Base-by-base conservation (phyloP, 2,113 vertebrate genomes). In the Protobothrops flavoviridis region DNA sequence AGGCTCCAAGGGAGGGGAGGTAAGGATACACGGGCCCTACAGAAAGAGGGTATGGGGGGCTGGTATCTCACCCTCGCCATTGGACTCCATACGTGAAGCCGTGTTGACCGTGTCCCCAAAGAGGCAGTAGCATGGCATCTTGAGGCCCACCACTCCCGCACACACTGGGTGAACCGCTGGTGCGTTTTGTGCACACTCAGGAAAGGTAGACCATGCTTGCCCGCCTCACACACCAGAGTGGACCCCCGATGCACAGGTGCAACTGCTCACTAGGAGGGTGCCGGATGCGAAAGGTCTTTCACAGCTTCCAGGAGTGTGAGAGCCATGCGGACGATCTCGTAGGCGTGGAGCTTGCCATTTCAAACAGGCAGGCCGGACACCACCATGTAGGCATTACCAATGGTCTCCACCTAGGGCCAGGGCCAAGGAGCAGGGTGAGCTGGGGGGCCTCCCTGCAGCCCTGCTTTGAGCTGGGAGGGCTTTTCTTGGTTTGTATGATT, bases 21-120 rank as follows among this genome's bases (percentile, higher is more conserved):
- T 15, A 29, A 64, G 61, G 29, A 29, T 64, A 26, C 59, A 24
- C 17, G 9, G 85, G 21, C 7, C 21, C 81, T 43, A 39, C 8
- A 48, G 5, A 15, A 2, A 52, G 50, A 6, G 39, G 39, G 50
- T 5, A 23, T 15, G 13, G 86, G n/a, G 29, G 29, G 87, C 17
- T 39, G 88, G 17, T 8, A 3, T 48, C 97, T 97, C 93, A 99
- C 99, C 99, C 96, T 99, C 98, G 95, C 99, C 99, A 0, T 98
- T 99, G 91, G 99, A 99, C 96, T 99, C 99, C 99, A 99, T 99
- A 57, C 99, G 98, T 48, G 99, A 99, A 0, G 99, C 99, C 0
- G 99, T 99, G 96, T 99, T 99, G 95, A 99, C 99, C 0, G 99
- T 99, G 95, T 99, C 99, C 92, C 99, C 99, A 26, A 99, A 99